These are phyloP conservation scores for Apamea crenata DNA, from an alignment of 2,888 invertebrate genomes.

Conservation along the genomic window DNA sequence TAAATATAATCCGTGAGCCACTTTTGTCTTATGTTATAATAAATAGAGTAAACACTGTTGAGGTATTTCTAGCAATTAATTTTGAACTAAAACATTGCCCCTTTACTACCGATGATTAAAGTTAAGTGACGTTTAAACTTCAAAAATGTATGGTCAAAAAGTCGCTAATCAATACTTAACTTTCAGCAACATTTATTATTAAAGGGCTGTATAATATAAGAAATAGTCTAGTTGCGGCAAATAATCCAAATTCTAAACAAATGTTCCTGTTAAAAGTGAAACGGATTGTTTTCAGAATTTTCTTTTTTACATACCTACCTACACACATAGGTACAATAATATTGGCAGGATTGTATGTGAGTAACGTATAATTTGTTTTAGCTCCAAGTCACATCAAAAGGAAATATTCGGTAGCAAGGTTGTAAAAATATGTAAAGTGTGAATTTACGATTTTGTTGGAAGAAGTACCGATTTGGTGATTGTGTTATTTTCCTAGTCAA, in stretches of 20 bases:
- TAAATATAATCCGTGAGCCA: neutral
- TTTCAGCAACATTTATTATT: neutral
- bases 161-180: neutral
- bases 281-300: slow-evolving; percentile 3
- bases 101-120: neutral
- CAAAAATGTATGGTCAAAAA: neutral
- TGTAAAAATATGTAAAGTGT: neutral
- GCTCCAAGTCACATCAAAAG: neutral
- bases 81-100: neutral
- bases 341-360: neutral
- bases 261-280: neutral
- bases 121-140: neutral
- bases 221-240: neutral
- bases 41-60: slow-evolving; percentile 8
- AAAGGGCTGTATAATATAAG: neutral
- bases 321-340: slow-evolving; percentile 1
- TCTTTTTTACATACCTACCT: neutral
- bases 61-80: neutral
- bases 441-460: neutral
- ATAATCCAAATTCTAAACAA: neutral
- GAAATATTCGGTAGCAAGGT: slow-evolving; percentile 3
- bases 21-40: slow-evolving; percentile 14
- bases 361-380: neutral
- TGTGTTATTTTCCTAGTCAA: slow-evolving; percentile 2
- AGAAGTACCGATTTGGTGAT: neutral